Percentiles rank a stretch among this genome's conserved stretches.
Evolutionary conservation across 30 jellyfish, hydroid and myxozoan species (phyloP).

Genomic region (Pseudorhiza aurosa): DNA sequence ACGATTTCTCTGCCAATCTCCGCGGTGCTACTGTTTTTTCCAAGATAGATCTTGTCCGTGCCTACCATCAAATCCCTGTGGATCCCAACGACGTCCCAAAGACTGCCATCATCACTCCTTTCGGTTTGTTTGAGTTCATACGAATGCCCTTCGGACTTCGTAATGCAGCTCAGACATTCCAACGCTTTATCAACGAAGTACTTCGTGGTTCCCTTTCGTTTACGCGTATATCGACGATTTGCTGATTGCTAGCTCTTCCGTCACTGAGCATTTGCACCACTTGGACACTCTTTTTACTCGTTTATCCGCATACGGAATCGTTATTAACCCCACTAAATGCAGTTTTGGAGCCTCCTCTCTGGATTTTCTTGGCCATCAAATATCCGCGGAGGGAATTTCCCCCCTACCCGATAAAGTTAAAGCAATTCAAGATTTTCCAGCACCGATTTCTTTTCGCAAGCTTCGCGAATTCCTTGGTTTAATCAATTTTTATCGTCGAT

Average conservation of each 20-base stretch:
- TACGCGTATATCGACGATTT: constrained; percentile 35
- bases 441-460: neutral
- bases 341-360: constrained; percentile 3
- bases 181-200: constrained; percentile 28
- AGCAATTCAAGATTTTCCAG: constrained; percentile 7
- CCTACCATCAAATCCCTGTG: constrained; percentile 19
- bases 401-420: constrained; percentile 29
- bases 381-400: constrained; percentile 5
- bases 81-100: constrained; percentile 1
- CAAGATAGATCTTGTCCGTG: constrained; percentile 24
- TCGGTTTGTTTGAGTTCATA: constrained; percentile 14
- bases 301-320: constrained; percentile 6
- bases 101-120: constrained; percentile 23
- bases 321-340: constrained; percentile 19
- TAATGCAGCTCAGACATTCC: constrained; percentile 39
- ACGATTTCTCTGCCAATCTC: no score
- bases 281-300: constrained; percentile 6
- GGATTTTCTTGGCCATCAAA: constrained; percentile 28
- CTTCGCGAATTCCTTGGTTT: constrained; percentile 17
- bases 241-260: constrained; percentile 29
- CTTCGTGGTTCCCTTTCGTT: constrained; percentile 15
- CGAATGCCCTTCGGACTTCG: constrained; percentile 41
- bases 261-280: constrained; percentile 21
- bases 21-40: neutral
- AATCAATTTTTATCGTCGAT: constrained; percentile 33